These are phyloP conservation scores for Botrylloides violaceus DNA, from an alignment of 23 tunicate genomes.

Conservation along the genomic window DNA sequence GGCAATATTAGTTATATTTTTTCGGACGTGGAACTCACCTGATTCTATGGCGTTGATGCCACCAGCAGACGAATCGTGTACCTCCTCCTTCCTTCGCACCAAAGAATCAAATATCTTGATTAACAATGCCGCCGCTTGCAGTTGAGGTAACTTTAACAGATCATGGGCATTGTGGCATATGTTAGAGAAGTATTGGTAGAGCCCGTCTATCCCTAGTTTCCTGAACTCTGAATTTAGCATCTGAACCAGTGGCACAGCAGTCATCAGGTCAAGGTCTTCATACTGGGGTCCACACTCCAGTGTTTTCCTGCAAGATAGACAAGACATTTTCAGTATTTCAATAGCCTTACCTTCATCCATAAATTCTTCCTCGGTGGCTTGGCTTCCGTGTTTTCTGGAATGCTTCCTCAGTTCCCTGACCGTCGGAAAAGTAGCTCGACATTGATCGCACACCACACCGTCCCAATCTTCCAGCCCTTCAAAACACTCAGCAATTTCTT, in stretches of 20 bases:
- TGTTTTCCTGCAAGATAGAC: not conserved
- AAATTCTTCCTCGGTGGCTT: not conserved
- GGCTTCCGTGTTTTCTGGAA: not conserved
- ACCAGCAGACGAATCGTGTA: not conserved
- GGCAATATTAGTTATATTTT: no score
- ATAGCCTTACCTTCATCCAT: not conserved
- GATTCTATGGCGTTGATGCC: no score
- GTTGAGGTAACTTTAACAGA: not conserved
- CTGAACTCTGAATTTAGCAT: not conserved
- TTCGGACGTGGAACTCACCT: no score
- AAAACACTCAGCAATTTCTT: not conserved
- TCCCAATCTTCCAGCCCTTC: not conserved
- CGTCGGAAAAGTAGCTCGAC: not conserved
- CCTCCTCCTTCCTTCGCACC: not conserved
- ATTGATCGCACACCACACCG: not conserved
- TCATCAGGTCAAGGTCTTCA: not conserved
- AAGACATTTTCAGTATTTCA: not conserved
- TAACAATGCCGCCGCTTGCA: not conserved
- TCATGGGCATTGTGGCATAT: not conserved
- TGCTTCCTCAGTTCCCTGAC: not conserved
- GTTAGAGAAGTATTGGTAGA: not conserved
- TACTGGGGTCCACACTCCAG: not conserved
- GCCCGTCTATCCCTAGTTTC: not conserved
- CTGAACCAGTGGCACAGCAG: not conserved
- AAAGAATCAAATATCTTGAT: not conserved